phyloP scores from a whole-genome alignment of 2,888 invertebrate genomes.

The Orgyia antiqua region DNA sequence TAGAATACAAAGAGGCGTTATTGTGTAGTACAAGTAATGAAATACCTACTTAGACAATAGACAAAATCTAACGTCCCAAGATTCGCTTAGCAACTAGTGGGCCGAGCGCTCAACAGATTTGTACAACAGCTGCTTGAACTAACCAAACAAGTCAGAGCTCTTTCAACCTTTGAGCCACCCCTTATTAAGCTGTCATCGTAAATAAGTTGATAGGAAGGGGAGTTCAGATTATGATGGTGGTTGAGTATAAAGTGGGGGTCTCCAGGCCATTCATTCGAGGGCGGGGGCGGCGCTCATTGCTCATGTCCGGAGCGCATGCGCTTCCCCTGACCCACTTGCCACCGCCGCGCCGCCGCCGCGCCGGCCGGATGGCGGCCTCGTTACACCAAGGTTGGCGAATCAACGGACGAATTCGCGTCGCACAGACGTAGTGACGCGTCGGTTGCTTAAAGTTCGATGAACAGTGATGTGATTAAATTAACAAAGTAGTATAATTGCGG shows the following conservation, averaged over 20 bases:
- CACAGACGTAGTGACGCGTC: conserved; percentile 66
- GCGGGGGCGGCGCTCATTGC: conserved; percentile 73
- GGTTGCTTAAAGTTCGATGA: conserved; percentile 34
- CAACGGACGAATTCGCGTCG: conserved; percentile 55
- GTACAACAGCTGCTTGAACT: conserved; percentile 56
- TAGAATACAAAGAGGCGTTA: conserved; percentile 16
- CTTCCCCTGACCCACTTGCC: conserved; percentile 70
- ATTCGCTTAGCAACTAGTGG: conserved; percentile 69
- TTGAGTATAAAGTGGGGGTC: conserved; percentile 42
- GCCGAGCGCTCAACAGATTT: conserved; percentile 62
- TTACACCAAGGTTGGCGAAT: conserved; percentile 69
- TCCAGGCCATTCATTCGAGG: conserved; percentile 62
- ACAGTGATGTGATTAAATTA: conserved; percentile 35
- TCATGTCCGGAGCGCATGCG: conserved; percentile 71
- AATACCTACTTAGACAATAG: conserved; percentile 29
- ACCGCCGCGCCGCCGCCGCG: conserved; percentile 38
- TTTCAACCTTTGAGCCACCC: conserved; percentile 30
- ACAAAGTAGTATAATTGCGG: too few relatives aligned
- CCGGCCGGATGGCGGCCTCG: conserved; percentile 58
- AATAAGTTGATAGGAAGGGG: conserved; percentile 46
- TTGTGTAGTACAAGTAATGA: conserved; percentile 28
- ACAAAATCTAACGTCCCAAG: conserved; percentile 48
- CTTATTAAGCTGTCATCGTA: conserved; percentile 30
- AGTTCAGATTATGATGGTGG: conserved; percentile 45
- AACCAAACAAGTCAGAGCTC: conserved; percentile 42